Evolutionary conservation across 1,140 invertebrate species (phyloP), one percentile per base, ranked within the genome.

Genomic region (Conus ventricosus): DNA sequence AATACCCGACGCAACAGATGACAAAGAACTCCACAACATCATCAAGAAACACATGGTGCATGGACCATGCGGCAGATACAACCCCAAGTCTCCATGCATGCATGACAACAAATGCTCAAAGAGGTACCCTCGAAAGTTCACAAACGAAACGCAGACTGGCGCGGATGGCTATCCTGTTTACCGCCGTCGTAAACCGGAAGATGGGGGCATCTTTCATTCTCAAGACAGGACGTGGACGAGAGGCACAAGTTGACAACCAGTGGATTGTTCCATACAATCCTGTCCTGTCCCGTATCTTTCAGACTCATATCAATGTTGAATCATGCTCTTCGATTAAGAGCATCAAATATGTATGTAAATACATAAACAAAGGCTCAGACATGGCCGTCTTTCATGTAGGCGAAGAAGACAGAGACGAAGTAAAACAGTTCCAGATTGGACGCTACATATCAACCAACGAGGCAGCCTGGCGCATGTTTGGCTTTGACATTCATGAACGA

Each of bases 91-190:
- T 8, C 5, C 71, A n/a, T 76, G 71, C 25, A 76, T 39, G 39
- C 39, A 39, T 76, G 71, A 39, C 13, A 76, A 25, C 13, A 76
- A 23, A 25, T 76, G 71, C n/a, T 8, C 15, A 23, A 76, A 76
- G 23, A 76, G 8, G 25, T 76, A 23, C 71, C 4, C 71, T 23
- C 15, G 71, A 76, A 23, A 76, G n/a, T 23, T 76, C 13, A 13
- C 23, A 2, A 23, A 76, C 1, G 71, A n/a, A 80, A 86, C n/a
- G 80, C 15, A 83, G 7, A 17, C 75, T 17, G 10, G 23, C 53
- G 91, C 93, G 0, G 96, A 96, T 89, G 91, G 78, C 80, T 96
- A 95, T 92, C 39, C 39, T 93, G 95, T 87, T 23, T 96, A 96
- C 89, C 76, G 93, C 8, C 89, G 94, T n/a, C 67, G 94, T 88